phyloP scores from a whole-genome alignment of 2,888 invertebrate genomes.

The Limenitis camilla region DNA sequence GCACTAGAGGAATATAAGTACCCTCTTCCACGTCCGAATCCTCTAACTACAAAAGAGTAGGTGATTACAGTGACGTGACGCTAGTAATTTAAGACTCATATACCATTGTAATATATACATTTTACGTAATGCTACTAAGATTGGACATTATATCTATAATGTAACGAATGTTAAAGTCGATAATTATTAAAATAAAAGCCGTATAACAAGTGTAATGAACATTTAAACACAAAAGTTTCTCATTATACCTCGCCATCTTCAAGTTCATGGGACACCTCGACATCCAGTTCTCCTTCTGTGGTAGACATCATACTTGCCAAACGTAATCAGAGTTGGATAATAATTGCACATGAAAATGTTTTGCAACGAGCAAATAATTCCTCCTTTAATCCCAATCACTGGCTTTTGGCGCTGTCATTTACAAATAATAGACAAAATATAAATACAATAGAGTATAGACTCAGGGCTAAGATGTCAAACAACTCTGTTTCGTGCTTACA shows the following conservation, averaged over 20 bases:
- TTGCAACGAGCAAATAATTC: constrained; percentile 43
- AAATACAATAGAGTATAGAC: constrained; percentile 1
- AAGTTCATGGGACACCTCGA: constrained; percentile 75
- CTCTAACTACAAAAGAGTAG: constrained; percentile 45
- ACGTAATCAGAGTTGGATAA: constrained; percentile 31
- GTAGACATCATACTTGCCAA: constrained; percentile 62
- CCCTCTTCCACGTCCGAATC: constrained; percentile 71
- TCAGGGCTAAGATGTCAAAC: constrained; percentile 8
- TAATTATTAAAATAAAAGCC: constrained; percentile 3
- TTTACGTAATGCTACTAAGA: no score
- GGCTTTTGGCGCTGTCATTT: constrained; percentile 36
- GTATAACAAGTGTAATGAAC: background rate
- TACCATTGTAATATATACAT: no score
- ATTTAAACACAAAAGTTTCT: constrained; percentile 7
- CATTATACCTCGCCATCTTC: constrained; percentile 80
- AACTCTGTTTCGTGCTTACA: constrained; percentile 4
- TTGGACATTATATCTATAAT: background rate
- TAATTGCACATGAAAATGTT: constrained; percentile 49
- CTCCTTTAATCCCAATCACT: constrained; percentile 37
- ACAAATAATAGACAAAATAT: constrained; percentile 30
- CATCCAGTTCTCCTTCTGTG: constrained; percentile 76
- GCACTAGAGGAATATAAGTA: constrained; percentile 72
- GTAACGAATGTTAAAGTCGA: constrained; percentile 7
- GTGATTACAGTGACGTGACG: background rate
- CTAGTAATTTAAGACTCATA: no score